phyloP scores from a whole-genome alignment of 2,888 invertebrate species.

The Lasius fuliginosus region DNA sequence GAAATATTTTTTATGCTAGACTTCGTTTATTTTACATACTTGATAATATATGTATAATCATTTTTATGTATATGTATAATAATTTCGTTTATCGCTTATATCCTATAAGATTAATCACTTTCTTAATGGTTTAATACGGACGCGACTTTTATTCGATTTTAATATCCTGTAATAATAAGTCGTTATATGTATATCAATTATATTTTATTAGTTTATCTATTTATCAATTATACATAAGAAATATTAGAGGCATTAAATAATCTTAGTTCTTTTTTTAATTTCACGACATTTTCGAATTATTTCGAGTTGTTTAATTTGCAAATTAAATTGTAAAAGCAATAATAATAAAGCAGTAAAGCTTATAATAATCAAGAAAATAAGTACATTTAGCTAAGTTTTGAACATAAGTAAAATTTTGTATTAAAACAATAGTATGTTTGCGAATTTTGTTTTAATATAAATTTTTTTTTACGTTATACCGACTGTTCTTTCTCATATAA shows the following conservation, averaged over 20 bases:
- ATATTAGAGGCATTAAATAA: not conserved
- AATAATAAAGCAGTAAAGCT: no score
- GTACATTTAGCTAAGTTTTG: not conserved
- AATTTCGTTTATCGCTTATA: not conserved
- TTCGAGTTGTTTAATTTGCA: no score
- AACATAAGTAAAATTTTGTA: not conserved
- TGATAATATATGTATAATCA: not conserved
- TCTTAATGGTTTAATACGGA: not conserved
- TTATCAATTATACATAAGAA: no score
- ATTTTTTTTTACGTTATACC: not conserved
- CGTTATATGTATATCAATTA: not conserved
- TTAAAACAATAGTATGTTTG: not conserved
- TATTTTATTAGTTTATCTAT: not conserved
- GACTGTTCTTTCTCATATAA: not conserved
- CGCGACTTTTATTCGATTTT: not conserved
- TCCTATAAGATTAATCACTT: not conserved
- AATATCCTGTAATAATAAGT: conserved; percentile 4
- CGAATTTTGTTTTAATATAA: not conserved
- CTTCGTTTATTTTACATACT: not conserved
- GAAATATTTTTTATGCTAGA: not conserved
- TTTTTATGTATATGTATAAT: not conserved
- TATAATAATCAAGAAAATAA: not conserved
- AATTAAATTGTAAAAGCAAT: no score
- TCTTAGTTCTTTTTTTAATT: not conserved
- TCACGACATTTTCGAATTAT: not conserved